phyloP scores from a whole-genome alignment of 2,113 vertebrate species.

The Mus pahari region DNA sequence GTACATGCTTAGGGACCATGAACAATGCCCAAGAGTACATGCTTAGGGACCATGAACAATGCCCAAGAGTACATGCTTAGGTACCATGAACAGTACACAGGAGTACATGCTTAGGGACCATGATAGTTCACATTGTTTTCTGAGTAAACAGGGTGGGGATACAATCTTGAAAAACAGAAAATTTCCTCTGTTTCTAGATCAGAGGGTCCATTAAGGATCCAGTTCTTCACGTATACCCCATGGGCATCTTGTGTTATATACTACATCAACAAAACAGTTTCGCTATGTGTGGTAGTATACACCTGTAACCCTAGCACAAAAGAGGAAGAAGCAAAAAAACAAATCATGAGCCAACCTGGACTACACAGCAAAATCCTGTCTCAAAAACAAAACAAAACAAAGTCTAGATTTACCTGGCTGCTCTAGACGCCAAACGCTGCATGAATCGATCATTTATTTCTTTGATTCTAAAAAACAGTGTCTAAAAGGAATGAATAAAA shows the following conservation, averaged over 20 bases:
- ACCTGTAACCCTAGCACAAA: not conserved
- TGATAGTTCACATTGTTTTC: not conserved
- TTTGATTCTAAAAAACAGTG: not conserved
- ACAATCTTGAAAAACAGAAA: not conserved
- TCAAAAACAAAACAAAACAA: not conserved
- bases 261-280: not conserved
- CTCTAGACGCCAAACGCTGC: not conserved
- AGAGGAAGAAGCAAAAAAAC: not conserved
- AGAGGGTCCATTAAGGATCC: not conserved
- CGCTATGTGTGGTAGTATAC: not conserved
- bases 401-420: not conserved
- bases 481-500: not conserved
- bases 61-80: too few species aligned
- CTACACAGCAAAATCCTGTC: not conserved
- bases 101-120: too few species aligned
- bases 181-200: not conserved
- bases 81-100: not conserved
- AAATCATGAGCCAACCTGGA: not conserved
- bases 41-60: not conserved
- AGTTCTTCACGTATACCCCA: not conserved
- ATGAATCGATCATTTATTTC: not conserved
- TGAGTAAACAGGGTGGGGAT: not conserved
- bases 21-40: too few species aligned
- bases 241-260: not conserved
- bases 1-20: not conserved